Base-by-base conservation (phyloP, 1,140 invertebrate genomes). In the Stegodyphus mimosarum region DNA sequence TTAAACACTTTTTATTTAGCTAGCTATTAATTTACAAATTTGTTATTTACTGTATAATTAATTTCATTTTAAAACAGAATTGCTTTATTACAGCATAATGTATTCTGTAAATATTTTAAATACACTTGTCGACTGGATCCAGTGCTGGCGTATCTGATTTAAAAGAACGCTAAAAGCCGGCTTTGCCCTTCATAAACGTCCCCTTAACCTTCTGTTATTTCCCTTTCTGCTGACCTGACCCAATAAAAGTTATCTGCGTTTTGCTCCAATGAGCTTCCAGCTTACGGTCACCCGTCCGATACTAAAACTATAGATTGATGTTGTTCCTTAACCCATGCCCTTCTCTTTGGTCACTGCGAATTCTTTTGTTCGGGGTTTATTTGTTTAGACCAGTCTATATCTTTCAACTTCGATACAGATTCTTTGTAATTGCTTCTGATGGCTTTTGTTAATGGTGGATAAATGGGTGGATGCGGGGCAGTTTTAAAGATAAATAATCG, bases 161-260 rank as follows among this genome's bases (percentile, higher is more conserved):
- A 33, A 33, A 33, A 33, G 33, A 33, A 33, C 33, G 1, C 33
- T 33, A 33, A 33, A 33, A 33, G 33, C 3, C 33, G 3, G 33
- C 3, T 33, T 33, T 15, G 55, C 55, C 55, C 55, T 60, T 11
- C 9, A 15, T 15, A 15, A 9, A 60, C 55, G 5, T 49, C 69
- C 69, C 69, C 33, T 4, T 18, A 71, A 64, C 50, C 17, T 17
- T 67, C 3, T 33, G 33, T 33, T 33, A 33, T 33, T 52, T n/a
- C 4, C 60, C 60, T 74, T 83, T 74, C 55, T 83, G 55, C 70
- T 53, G 80, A 83, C 48, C 80, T 83, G 80, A 50, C 80, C 71
- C 53, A 83, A 83, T 83, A 83, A 83, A 81, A 83, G 71, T 74
- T 83, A 83, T 83, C 80, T 74, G 63, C 66, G 60, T 83, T 67